Evolutionary conservation across 2,797 vertebrate genomes (phyloP).

Genomic region (Myotis findleyi): DNA sequence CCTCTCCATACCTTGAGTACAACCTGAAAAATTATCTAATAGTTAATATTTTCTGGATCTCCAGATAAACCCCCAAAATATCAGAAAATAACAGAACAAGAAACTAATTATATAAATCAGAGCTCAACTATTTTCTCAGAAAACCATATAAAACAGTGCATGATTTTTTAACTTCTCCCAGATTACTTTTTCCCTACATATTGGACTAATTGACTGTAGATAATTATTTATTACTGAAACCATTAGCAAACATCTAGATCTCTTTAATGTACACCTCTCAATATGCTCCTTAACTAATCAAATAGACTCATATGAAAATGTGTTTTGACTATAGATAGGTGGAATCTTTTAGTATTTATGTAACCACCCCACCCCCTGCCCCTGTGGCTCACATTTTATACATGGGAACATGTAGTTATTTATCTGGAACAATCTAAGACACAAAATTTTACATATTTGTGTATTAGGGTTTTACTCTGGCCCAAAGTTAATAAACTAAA

Average conservation of each 20-base stretch:
- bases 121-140: not conserved
- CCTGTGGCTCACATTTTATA: too few relatives aligned
- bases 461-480: too few relatives aligned
- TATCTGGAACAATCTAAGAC: too few relatives aligned
- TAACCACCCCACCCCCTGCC: too few relatives aligned
- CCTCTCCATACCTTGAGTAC: not conserved
- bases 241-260: not conserved
- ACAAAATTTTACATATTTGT: too few relatives aligned
- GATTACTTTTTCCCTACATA: not conserved
- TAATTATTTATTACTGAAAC: not conserved
- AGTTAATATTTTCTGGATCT: not conserved
- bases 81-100: not conserved
- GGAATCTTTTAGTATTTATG: too few relatives aligned
- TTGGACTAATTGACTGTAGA: not conserved
- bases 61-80: not conserved
- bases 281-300: too few relatives aligned
- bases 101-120: not conserved
- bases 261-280: not conserved
- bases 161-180: not conserved
- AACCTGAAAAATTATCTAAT: not conserved
- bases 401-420: too few relatives aligned
- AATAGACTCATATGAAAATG: too few relatives aligned
- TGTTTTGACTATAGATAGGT: too few relatives aligned
- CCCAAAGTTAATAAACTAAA: too few relatives aligned
- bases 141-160: not conserved